phyloP scores from a whole-genome alignment of 2,888 invertebrate genomes.

The Aproaerema taeniolella region DNA sequence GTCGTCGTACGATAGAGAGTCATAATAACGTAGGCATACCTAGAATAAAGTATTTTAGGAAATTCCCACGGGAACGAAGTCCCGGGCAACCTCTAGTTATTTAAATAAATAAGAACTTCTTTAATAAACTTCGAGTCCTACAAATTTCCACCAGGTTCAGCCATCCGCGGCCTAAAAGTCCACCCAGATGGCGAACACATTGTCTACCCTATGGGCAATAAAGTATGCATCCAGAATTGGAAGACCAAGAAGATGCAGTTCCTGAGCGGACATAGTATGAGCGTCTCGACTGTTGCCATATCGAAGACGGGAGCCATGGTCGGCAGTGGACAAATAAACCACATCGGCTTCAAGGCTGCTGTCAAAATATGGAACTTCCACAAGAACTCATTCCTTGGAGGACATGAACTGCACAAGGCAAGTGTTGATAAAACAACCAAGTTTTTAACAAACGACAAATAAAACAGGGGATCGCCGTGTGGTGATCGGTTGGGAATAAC shows the following conservation, averaged over 20 bases:
- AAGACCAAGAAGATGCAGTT: constrained; percentile 84
- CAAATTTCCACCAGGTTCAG: constrained; percentile 59
- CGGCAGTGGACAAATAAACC: constrained; percentile 93
- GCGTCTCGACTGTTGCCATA: constrained; percentile 85
- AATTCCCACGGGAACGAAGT: no score
- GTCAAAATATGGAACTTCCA: constrained; percentile 93
- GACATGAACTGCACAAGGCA: constrained; percentile 90
- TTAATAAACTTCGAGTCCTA: no score
- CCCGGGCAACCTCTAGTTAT: no score
- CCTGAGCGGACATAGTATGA: constrained; percentile 87
- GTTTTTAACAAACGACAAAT: no score
- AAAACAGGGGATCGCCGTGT: no score
- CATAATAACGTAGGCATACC: no score
- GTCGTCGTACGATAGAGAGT: no score
- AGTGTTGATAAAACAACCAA: no score
- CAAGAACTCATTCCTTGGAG: constrained; percentile 77
- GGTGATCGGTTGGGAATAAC: no score
- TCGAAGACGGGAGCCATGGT: constrained; percentile 88
- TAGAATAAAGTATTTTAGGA: no score
- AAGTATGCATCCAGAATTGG: constrained; percentile 84
- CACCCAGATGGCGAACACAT: constrained; percentile 85
- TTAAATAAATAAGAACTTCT: no score
- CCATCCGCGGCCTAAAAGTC: constrained; percentile 79
- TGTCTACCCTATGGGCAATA: constrained; percentile 87
- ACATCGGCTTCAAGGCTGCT: constrained; percentile 92